A percentile compares a stretch with the other conserved stretches of the same genome.
phyloP scores from a whole-genome alignment of 2,888 invertebrate species.

The Temnothorax rugatulus region DNA sequence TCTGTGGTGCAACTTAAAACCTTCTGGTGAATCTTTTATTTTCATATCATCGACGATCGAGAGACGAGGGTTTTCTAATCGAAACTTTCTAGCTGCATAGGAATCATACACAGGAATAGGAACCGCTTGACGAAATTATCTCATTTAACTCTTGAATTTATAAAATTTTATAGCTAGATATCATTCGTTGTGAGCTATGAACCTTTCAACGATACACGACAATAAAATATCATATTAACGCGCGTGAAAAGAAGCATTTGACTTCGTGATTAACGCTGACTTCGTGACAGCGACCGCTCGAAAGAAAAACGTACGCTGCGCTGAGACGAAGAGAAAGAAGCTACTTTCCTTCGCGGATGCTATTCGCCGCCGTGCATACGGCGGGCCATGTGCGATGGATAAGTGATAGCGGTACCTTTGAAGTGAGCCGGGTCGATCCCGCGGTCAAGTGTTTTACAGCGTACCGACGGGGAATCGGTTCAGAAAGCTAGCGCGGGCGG shows the following conservation, averaged over 20 bases:
- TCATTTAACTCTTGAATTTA: neutral
- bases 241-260: neutral
- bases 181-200: neutral
- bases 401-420: conserved; percentile 85
- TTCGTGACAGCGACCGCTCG: conserved; percentile 28
- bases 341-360: conserved; percentile 61
- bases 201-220: neutral
- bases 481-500: conserved; percentile 36
- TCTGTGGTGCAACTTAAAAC: neutral
- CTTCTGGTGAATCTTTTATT: neutral
- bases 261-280: conserved; percentile 11
- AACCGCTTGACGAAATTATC: neutral
- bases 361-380: conserved; percentile 56
- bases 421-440: conserved; percentile 74
- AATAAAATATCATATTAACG: conserved; percentile 15
- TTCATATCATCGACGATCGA: neutral
- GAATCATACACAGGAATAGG: neutral
- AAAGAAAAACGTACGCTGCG: conserved; percentile 46
- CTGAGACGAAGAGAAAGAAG: conserved; percentile 45
- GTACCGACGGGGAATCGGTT: conserved; percentile 58
- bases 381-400: conserved; percentile 84
- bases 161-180: neutral
- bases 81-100: neutral
- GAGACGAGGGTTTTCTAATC: neutral
- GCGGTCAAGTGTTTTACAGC: conserved; percentile 78